These are phyloP conservation scores for Anser cygnoides DNA, from an alignment of 2,113 vertebrate genomes.

Conservation along the genomic window DNA sequence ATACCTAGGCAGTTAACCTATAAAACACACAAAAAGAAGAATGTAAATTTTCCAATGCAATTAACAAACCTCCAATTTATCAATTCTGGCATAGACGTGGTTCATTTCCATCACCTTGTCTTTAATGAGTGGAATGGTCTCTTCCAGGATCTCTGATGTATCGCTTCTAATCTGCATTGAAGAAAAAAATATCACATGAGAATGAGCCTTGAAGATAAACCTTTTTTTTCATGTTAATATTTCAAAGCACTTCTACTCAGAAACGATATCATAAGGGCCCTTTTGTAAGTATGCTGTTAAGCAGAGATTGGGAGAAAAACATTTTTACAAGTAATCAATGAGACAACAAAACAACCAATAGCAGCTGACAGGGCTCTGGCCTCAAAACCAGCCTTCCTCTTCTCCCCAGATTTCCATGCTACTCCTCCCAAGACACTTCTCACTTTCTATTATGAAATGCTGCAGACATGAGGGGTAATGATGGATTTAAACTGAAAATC, in stretches of 20 bases:
- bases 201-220: background rate
- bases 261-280: background rate
- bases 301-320: background rate
- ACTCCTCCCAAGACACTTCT: background rate
- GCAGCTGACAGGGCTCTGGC: background rate
- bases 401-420: background rate
- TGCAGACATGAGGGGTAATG: background rate
- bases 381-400: background rate
- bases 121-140: conserved; percentile 55
- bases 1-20: background rate
- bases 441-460: background rate
- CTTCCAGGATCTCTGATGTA: conserved; percentile 55
- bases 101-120: conserved; percentile 59
- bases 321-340: background rate
- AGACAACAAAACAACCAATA: background rate
- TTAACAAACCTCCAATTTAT: conserved; percentile 68
- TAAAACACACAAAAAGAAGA: background rate
- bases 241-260: background rate
- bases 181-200: background rate
- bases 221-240: background rate
- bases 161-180: conserved; percentile 62
- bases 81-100: conserved; percentile 49
- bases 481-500: background rate
- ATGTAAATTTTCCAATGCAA: background rate
- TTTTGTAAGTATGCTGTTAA: background rate